These are phyloP conservation scores for Rhombomys opimus DNA, from an alignment of 2,113 vertebrate species.

Conservation along the genomic window DNA sequence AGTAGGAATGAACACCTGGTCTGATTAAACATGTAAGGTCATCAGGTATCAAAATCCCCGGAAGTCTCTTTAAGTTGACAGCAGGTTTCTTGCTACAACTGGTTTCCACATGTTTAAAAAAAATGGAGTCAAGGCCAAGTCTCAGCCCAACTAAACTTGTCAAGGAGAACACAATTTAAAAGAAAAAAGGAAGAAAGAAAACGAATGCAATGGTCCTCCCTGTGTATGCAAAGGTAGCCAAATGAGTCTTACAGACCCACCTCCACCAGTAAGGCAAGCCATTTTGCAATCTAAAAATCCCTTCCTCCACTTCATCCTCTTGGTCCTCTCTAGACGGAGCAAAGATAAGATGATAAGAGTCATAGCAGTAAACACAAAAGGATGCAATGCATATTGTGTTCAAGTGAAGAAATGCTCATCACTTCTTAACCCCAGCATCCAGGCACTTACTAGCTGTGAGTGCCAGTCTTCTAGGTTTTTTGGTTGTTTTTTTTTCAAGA, in stretches of 20 bases:
- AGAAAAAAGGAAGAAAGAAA: background rate
- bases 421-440: background rate
- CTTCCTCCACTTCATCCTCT: background rate
- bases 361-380: background rate
- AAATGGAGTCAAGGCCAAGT: background rate
- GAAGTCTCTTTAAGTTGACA: background rate
- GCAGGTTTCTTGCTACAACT: background rate
- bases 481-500: background rate
- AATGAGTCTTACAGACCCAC: background rate
- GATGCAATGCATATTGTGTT: background rate
- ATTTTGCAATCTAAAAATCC: background rate
- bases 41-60: background rate
- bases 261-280: background rate
- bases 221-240: background rate
- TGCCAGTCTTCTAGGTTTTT: too few relatives aligned
- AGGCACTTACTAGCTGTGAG: background rate
- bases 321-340: background rate
- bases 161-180: background rate
- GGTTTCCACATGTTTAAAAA: background rate
- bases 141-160: background rate
- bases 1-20: background rate
- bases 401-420: background rate
- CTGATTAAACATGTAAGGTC: background rate
- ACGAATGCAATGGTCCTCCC: background rate
- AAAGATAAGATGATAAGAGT: background rate